phyloP scores from a whole-genome alignment of 2,113 vertebrate genomes.

The Isurus oxyrinchus region DNA sequence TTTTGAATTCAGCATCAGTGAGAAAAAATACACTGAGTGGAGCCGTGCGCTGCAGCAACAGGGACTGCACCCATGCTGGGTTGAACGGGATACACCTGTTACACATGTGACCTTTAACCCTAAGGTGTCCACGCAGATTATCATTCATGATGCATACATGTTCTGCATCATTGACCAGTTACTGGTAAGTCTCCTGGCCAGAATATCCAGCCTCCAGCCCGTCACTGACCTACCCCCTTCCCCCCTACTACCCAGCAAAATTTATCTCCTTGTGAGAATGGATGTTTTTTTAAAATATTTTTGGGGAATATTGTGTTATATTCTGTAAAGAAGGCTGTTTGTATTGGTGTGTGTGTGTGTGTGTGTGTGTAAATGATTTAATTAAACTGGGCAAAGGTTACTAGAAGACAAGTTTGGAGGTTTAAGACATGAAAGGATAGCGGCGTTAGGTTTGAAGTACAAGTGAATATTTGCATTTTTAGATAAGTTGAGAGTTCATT shows the following conservation, averaged over 20 bases:
- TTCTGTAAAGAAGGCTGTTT: too few relatives aligned
- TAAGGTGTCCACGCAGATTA: constrained; percentile 64
- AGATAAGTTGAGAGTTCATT: too few relatives aligned
- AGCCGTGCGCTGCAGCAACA: constrained; percentile 69
- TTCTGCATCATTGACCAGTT: constrained; percentile 87
- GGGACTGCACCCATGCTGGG: constrained; percentile 75
- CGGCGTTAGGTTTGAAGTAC: too few relatives aligned
- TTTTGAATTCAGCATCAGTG: constrained; percentile 73
- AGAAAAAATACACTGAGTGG: constrained; percentile 80
- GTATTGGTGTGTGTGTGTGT: too few relatives aligned
- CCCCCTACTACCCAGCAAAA: neutral
- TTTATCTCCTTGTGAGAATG: neutral
- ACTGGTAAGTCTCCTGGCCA: constrained; percentile 61
- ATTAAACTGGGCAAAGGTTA: too few relatives aligned
- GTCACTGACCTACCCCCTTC: neutral
- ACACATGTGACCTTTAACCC: constrained; percentile 75
- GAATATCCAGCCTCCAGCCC: neutral
- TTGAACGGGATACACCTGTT: constrained; percentile 76
- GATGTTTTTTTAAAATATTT: too few relatives aligned
- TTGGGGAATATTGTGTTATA: too few relatives aligned
- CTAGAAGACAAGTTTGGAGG: too few relatives aligned
- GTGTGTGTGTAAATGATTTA: too few relatives aligned
- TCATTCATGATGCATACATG: constrained; percentile 83
- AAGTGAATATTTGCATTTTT: too few relatives aligned
- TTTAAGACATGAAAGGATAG: too few relatives aligned